Percentiles rank a stretch among this genome's conserved stretches.
Conservation (phyloP, 2,888 invertebrate species). For the Venusia cambrica region DNA sequence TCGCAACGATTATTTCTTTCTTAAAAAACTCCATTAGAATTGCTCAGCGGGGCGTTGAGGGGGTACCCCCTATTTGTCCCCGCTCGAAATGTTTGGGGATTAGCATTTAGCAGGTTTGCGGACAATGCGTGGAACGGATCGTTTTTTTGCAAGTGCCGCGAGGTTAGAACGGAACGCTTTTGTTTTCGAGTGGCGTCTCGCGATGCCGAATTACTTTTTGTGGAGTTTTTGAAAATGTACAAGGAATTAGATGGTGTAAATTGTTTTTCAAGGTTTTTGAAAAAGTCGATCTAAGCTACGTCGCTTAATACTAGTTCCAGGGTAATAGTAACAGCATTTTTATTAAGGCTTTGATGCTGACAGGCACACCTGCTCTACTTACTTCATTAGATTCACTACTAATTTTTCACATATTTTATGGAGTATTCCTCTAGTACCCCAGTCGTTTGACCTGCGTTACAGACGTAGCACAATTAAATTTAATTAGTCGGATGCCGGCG, state of each 20-base stretch:
- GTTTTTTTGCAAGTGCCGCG: slow-evolving; percentile 31
- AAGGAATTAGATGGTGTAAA: slow-evolving; percentile 5
- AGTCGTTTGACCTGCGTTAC: slow-evolving; percentile 9
- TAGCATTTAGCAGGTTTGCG: slow-evolving; percentile 51
- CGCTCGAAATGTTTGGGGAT: slow-evolving; percentile 41
- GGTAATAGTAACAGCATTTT: too few species aligned
- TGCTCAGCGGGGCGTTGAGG: slow-evolving; percentile 36
- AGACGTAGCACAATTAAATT: slow-evolving; percentile 28
- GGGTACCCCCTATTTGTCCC: slow-evolving; percentile 24
- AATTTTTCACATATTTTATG: slow-evolving; percentile 1
- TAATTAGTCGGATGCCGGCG: slow-evolving; percentile 29
- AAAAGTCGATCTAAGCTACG: too few species aligned
- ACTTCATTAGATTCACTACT: too few species aligned
- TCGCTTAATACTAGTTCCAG: too few species aligned
- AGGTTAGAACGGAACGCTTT: slow-evolving; percentile 30
- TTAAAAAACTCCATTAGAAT: slow-evolving; percentile 65
- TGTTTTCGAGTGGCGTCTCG: slow-evolving; percentile 31
- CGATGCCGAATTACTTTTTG: slow-evolving; percentile 20
- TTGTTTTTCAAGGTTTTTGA: too few species aligned
- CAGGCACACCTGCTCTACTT: too few species aligned
- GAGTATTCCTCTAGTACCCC: slow-evolving; percentile 3
- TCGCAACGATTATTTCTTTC: slow-evolving; percentile 58
- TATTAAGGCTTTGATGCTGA: too few species aligned
- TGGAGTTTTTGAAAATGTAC: slow-evolving; percentile 18
- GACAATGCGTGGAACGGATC: slow-evolving; percentile 42